phyloP scores from a whole-genome alignment of 37 sponge, comb jelly and placozoan genomes.

The Amphimedon queenslandica region DNA sequence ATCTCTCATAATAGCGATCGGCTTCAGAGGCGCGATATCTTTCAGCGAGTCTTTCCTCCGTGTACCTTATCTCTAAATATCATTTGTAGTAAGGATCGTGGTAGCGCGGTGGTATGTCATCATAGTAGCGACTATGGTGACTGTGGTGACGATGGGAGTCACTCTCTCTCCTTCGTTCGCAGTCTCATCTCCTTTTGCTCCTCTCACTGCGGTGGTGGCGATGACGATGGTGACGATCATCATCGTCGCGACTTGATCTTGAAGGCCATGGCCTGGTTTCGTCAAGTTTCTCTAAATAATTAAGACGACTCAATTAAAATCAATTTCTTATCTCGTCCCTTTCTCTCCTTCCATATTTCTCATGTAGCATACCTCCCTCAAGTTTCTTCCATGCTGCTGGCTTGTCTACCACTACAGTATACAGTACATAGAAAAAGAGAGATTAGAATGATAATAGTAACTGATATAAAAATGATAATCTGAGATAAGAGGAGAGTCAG shows the following conservation, averaged over 20 bases:
- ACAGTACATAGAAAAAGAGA: neutral
- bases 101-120: neutral
- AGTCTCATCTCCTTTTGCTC: neutral
- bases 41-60: constrained; percentile 2
- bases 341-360: too few relatives aligned
- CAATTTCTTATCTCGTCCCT: too few relatives aligned
- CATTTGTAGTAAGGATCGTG: constrained; percentile 3
- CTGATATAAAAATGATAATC: too few relatives aligned
- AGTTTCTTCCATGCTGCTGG: constrained; percentile 31
- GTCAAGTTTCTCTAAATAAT: neutral
- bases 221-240: neutral
- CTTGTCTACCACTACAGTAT: constrained; percentile 48
- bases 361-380: constrained; percentile 35
- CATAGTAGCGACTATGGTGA: neutral
- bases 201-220: neutral
- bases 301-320: neutral
- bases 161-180: neutral
- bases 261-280: neutral
- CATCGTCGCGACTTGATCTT: neutral
- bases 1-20: constrained; percentile 22
- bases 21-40: constrained; percentile 3
- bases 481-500: too few relatives aligned
- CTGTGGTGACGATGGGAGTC: neutral
- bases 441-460: neutral
- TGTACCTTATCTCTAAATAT: constrained; percentile 10